Evolutionary conservation across 2,888 invertebrate species (phyloP), one percentile per base, ranked within the genome.

Genomic region (Tipula confusa): DNA sequence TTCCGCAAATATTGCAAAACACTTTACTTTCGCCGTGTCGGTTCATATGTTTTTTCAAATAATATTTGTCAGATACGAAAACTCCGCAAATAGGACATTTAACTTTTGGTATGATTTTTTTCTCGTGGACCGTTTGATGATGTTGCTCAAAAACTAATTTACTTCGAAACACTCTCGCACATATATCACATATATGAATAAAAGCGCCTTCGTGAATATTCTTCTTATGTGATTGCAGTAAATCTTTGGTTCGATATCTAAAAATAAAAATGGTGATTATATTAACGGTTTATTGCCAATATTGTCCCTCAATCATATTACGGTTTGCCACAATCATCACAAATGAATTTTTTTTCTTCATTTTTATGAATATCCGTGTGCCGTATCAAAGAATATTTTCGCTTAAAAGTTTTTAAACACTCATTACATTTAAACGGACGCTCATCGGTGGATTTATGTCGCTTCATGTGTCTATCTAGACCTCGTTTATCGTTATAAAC

Each of bases 71-170:
- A 84, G 89, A 89, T 18, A 88, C 86, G 88, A 88, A 89, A 6
- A 88, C 88, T 0, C 88, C 88, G 83, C 89, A 89, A 83, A 88
- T 87, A 2, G 87, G 86, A 43, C 89, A 89, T 86, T 89, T 88
- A 3, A 89, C 87, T 83, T 88, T 88, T 4, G 89, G 88, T 33
- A 84, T 85, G 79, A 87, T 86, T 0, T 88, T 87, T 13, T 87
- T 88, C 0, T 87, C 87, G 82, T 89, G 89, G 13, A 29, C 31
- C 84, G 87, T 87, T 43, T 87, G 82, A 64, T 64, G 64, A 85
- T 89, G 89, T 1, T 87, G 87, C 82, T 88, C 87, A 83, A 89
- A 89, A 15, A 87, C 87, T 0, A 88, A 86, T 11, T 87, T 87
- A 2, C 88, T 89, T 0, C 88, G 87, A 83, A 89, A 89, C 4